Evolutionary conservation across 2,888 invertebrate genomes (phyloP).

Genomic region (Ferrisia virgata): DNA sequence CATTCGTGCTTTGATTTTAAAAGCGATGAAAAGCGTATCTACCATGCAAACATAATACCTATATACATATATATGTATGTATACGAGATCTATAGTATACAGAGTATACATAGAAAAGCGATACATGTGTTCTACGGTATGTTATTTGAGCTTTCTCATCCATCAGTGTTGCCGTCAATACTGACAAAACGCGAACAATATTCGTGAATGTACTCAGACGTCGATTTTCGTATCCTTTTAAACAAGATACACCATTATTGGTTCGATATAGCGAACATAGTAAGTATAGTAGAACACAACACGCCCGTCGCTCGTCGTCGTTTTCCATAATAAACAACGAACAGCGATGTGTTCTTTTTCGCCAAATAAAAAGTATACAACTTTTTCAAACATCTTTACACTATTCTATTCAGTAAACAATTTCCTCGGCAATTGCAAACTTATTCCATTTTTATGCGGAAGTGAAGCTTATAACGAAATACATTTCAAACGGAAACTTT

Average conservation of each 20-base stretch:
- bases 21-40: neutral
- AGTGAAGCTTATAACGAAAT: constrained; percentile 15
- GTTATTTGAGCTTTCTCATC: constrained; percentile 43
- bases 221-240: constrained; percentile 11
- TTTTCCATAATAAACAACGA: constrained; percentile 25
- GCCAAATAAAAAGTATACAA: constrained; percentile 28
- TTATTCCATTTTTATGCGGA: constrained; percentile 26
- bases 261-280: neutral
- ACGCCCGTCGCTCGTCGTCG: constrained; percentile 16
- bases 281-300: too few species aligned
- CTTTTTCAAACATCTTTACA: constrained; percentile 21
- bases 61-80: neutral
- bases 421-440: constrained; percentile 17
- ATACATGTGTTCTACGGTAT: constrained; percentile 35
- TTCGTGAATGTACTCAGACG: constrained; percentile 18
- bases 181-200: constrained; percentile 42
- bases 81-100: neutral
- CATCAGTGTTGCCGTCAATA: constrained; percentile 42
- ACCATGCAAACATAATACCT: neutral
- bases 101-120: constrained; percentile 27
- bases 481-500: neutral
- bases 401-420: constrained; percentile 23
- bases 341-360: neutral
- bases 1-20: neutral
- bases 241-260: constrained; percentile 22